Percentiles rank a stretch among this genome's conserved stretches.
phyloP scores from a whole-genome alignment of 2,797 vertebrate species.

The Alfaro cultratus region DNA sequence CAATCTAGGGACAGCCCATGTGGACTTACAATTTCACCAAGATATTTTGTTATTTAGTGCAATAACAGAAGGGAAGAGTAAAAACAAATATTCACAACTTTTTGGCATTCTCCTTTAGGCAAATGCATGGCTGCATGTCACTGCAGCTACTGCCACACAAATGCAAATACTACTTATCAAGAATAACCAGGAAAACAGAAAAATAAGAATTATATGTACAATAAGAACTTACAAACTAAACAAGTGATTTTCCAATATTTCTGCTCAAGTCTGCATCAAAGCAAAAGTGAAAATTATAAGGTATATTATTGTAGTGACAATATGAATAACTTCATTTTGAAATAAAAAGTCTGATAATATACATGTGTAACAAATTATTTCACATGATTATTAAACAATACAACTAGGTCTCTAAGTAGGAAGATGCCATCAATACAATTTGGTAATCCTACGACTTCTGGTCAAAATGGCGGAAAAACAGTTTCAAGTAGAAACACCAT shows the following conservation, averaged over 20 bases:
- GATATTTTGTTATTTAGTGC: neutral
- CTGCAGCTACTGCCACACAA: neutral
- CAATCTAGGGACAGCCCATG: neutral
- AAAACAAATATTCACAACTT: neutral
- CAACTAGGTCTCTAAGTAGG: neutral
- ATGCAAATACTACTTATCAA: neutral
- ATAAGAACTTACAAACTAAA: neutral
- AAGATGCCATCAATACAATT: neutral
- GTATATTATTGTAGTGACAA: neutral
- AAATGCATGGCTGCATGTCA: neutral
- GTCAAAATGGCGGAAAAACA: neutral
- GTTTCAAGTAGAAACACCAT: neutral
- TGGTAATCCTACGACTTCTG: neutral
- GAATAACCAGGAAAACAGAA: neutral
- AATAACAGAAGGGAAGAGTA: neutral
- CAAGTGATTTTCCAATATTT: neutral
- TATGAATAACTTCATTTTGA: neutral
- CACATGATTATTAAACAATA: neutral
- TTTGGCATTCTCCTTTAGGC: neutral
- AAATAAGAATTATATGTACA: neutral
- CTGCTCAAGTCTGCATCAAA: neutral
- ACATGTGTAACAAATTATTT: neutral
- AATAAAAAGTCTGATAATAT: neutral
- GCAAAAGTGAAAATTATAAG: neutral
- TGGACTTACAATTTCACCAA: neutral